Base-by-base conservation (phyloP, 2,113 vertebrate species). In the Scomber scombrus region DNA sequence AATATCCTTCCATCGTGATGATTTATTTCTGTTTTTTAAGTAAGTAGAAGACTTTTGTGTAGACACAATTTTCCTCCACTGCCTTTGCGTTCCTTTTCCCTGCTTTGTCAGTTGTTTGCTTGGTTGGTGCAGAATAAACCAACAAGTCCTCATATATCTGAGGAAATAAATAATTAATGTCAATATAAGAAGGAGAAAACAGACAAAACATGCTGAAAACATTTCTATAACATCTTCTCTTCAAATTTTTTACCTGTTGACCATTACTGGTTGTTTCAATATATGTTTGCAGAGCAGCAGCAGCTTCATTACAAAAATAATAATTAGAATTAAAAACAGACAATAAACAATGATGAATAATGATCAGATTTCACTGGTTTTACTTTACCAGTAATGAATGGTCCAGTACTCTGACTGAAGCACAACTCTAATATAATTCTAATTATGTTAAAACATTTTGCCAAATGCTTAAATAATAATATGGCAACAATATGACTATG, bases 111-210 rank as follows among this genome's bases (percentile, higher is more conserved):
- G 47, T 3, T 58, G 63, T 77, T 49, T 16, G 67, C 1, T 0
- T 54, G 1, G 2, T 63, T 51, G 79, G 54, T 46, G 72, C 54
- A 40, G 78, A 77, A 73, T 89, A 89, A 58, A 11, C 0, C 0
- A 89, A 6, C 3, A n/a, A 5, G 31, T 23, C 18, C 5, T 74
- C 64, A 10, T 56, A 34, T 58, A 15, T 43, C 87, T 89, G 78
- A 66, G 0, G 4, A 75, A 70, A 71, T 49, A 67, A 13, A 3
- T 67, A 47, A 29, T 11, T 4, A 3, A 11, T n/a, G 47, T 50
- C 16, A 67, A 0, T 3, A 13, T 4, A 51, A 67, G 14, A 51
- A 34, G 16, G 16, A 15, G 13, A 19, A 21, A 61, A n/a, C 10
- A 16, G 16, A 26, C n/a, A 26, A 34, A 67, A 67, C 8, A 3